Percentiles rank a stretch among this genome's conserved stretches.
Evolutionary conservation across 2,797 vertebrate genomes (phyloP).

Genomic region (Scarus forsteni): DNA sequence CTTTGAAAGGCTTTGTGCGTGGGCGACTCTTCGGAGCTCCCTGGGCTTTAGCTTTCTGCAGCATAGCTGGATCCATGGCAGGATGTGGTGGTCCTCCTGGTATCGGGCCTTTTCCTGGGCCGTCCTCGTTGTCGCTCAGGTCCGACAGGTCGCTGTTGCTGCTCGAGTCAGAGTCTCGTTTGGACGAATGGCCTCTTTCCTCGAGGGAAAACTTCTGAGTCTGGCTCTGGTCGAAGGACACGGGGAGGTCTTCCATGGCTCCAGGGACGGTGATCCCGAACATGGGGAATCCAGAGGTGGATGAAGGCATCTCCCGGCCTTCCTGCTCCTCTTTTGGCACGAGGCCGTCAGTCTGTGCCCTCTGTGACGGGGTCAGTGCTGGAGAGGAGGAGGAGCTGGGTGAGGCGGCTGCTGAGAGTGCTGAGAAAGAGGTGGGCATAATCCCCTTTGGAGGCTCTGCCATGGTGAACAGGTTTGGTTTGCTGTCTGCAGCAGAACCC

Average conservation of each 20-base stretch:
- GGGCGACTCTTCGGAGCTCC: constrained; percentile 91
- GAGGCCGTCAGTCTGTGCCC: constrained; percentile 82
- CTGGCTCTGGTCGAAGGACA: constrained; percentile 89
- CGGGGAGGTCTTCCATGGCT: constrained; percentile 81
- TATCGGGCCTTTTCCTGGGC: constrained; percentile 87
- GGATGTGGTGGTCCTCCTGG: constrained; percentile 86
- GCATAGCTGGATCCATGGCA: constrained; percentile 80
- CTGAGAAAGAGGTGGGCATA: constrained; percentile 85
- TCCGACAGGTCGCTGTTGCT: constrained; percentile 98
- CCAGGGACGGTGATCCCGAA: constrained; percentile 75
- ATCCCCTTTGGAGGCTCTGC: constrained; percentile 92
- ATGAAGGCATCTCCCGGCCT: constrained; percentile 83
- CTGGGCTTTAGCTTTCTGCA: constrained; percentile 91
- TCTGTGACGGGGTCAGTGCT: constrained; percentile 78
- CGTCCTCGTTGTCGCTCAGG: constrained; percentile 96
- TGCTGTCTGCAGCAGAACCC: constrained; percentile 82
- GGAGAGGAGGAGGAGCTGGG: constrained; percentile 76
- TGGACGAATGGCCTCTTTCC: constrained; percentile 91
- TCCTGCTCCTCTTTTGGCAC: constrained; percentile 86
- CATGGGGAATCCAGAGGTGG: constrained; percentile 78
- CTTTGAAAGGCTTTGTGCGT: constrained; percentile 95
- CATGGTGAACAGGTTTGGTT: constrained; percentile 93
- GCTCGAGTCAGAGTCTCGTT: constrained; percentile 95
- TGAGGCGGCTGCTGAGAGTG: constrained; percentile 67
- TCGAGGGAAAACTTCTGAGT: constrained; percentile 95